A percentile compares a stretch with the other conserved stretches of the same genome.
Conservation (phyloP, 1,140 invertebrate genomes). For the Reticulitermes speratus region DNA sequence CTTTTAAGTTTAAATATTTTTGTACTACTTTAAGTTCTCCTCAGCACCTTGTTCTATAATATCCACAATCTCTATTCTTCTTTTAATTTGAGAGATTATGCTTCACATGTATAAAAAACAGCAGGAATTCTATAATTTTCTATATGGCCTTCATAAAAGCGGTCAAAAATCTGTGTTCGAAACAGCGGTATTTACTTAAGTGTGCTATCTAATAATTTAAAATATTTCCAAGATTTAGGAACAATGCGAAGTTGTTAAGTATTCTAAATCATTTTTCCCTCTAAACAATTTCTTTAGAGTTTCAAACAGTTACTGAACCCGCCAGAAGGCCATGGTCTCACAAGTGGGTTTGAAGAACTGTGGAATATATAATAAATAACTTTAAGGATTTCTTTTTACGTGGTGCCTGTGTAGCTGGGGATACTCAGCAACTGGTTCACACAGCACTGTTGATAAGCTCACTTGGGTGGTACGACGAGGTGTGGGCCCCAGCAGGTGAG, state of each 20-base stretch:
- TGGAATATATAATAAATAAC: slow-evolving; percentile 9
- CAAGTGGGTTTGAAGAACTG: not conserved
- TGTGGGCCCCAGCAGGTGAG: not conserved
- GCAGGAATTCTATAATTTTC: too few species aligned
- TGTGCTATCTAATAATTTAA: too few species aligned
- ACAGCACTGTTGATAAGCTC: slow-evolving; percentile 7
- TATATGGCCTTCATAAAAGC: too few species aligned
- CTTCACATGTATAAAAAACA: too few species aligned
- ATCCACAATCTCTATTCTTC: too few species aligned
- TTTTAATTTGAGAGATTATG: too few species aligned
- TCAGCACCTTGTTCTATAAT: too few species aligned
- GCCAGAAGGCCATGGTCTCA: not conserved
- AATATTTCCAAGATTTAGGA: too few species aligned
- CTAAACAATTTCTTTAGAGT: not conserved
- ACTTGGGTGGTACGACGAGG: not conserved
- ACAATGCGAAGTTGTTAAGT: not conserved
- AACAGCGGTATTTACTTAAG: too few species aligned
- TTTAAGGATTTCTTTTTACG: not conserved
- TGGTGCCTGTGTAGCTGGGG: not conserved
- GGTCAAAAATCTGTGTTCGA: too few species aligned
- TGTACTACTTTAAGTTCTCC: too few species aligned
- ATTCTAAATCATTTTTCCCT: not conserved
- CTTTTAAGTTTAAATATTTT: too few species aligned
- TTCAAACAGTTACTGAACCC: not conserved
- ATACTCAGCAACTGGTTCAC: not conserved